These are phyloP conservation scores for Luperina nickerlii DNA, from an alignment of 2,888 invertebrate genomes.

Conservation along the genomic window DNA sequence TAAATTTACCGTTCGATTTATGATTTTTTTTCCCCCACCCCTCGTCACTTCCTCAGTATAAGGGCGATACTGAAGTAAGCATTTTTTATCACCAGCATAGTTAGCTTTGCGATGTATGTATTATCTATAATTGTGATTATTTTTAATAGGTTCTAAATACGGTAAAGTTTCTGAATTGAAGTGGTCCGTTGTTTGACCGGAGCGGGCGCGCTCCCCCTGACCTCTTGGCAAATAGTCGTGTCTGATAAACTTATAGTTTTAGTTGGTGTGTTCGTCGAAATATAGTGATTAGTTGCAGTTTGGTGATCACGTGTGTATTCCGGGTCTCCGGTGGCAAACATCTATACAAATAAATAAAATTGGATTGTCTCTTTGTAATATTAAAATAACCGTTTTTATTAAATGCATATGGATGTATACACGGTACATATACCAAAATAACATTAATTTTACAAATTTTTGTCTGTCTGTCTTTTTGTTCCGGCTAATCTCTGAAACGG, in stretches of 20 bases:
- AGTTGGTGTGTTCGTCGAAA: conserved; percentile 50
- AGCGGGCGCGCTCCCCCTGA: conserved; percentile 61
- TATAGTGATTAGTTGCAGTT: conserved; percentile 58
- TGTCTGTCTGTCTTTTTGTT: too few relatives aligned
- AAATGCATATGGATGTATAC: too few relatives aligned
- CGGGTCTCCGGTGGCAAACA: conserved; percentile 37
- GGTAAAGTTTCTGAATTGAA: conserved; percentile 68
- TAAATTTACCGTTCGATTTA: conserved; percentile 72
- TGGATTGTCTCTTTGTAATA: too few relatives aligned
- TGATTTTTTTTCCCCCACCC: conserved; percentile 68
- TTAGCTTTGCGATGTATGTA: conserved; percentile 62
- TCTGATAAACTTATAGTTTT: conserved; percentile 43
- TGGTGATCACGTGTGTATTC: conserved; percentile 38
- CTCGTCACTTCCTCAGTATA: conserved; percentile 52
- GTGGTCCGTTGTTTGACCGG: conserved; percentile 65
- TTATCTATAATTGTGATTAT: conserved; percentile 71
- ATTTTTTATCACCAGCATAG: conserved; percentile 48
- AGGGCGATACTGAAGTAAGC: conserved; percentile 48
- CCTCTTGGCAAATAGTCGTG: conserved; percentile 63
- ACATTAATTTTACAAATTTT: too few relatives aligned
- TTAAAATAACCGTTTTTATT: too few relatives aligned
- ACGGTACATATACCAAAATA: too few relatives aligned
- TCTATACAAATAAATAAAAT: background rate
- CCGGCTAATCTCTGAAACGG: too few relatives aligned
- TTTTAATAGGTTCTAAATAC: conserved; percentile 72